A percentile compares a stretch with the other conserved stretches of the same genome.
Conservation (phyloP, 2,888 invertebrate species). For the Luperina testacea region DNA sequence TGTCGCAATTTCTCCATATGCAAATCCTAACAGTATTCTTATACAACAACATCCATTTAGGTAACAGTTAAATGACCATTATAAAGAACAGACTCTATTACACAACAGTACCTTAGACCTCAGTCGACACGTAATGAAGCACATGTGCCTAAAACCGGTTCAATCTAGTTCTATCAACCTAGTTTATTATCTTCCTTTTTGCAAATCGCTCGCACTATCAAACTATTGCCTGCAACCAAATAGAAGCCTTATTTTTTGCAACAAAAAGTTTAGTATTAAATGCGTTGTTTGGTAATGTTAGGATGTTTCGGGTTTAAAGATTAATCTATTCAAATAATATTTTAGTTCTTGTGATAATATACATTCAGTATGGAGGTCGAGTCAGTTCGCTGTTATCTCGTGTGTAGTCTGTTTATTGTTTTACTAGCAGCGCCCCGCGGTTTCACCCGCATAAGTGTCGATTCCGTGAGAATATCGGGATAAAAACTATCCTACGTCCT, state of each 20-base stretch:
- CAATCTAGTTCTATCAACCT: conserved; percentile 80
- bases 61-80: conserved; percentile 29
- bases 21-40: conserved; percentile 20
- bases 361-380: conserved; percentile 83
- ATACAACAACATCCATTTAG: conserved; percentile 24
- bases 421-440: conserved; percentile 31
- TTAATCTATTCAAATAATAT: conserved; percentile 84
- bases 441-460: too few species aligned
- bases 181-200: conserved; percentile 85
- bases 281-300: conserved; percentile 47
- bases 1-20: conserved; percentile 9
- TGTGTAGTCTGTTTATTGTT: conserved; percentile 73
- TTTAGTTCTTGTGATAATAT: conserved; percentile 81
- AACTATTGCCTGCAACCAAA: conserved; percentile 43
- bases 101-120: conserved; percentile 53
- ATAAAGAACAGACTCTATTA: conserved; percentile 40
- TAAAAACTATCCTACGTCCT: too few species aligned
- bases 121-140: conserved; percentile 71
- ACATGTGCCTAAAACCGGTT: conserved; percentile 74
- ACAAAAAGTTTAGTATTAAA: conserved; percentile 48
- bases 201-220: conserved; percentile 79
- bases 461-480: too few species aligned
- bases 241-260: conserved; percentile 36
- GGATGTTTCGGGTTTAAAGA: conserved; percentile 58
- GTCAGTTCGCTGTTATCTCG: conserved; percentile 72